A percentile compares a stretch with the other conserved stretches of the same genome.
Evolutionary conservation across 2,113 vertebrate genomes (phyloP).

Genomic region (Lycaon pictus): DNA sequence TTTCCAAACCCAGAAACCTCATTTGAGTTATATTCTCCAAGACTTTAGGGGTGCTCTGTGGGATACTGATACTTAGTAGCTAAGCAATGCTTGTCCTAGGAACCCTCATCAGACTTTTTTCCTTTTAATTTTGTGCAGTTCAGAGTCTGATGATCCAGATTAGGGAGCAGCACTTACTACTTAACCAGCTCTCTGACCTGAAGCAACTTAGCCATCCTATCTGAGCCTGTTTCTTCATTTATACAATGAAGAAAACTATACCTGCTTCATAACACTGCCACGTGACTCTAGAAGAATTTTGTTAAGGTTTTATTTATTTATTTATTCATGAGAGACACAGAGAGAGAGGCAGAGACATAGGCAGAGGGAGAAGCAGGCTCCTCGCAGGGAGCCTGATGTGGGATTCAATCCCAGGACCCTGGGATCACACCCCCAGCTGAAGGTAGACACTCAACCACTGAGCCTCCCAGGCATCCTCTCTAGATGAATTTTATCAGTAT

Average conservation of each 20-base stretch:
- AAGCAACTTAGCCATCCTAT: background rate
- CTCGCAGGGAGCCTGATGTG: too few relatives aligned
- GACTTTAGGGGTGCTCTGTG: background rate
- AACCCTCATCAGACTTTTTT: background rate
- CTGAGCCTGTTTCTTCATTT: slow-evolving; percentile 24
- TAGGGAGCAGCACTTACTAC: background rate
- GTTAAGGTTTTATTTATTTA: too few relatives aligned
- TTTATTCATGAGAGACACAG: too few relatives aligned
- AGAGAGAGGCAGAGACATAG: too few relatives aligned
- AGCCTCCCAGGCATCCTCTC: too few relatives aligned
- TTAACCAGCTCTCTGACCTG: background rate
- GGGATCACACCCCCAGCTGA: too few relatives aligned
- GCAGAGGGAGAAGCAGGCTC: too few relatives aligned
- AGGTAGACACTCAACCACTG: too few relatives aligned
- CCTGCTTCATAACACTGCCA: background rate
- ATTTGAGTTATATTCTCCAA: background rate
- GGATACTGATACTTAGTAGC: background rate
- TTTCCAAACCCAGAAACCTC: background rate
- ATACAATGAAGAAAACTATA: background rate
- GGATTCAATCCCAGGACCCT: too few relatives aligned
- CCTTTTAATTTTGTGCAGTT: background rate
- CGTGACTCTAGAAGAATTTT: background rate
- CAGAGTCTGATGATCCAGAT: background rate
- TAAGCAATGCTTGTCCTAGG: background rate
- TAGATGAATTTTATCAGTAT: background rate